Evolutionary conservation across 2,797 vertebrate genomes (phyloP), one percentile per base, ranked within the genome.

Genomic region (Champsocephalus esox): DNA sequence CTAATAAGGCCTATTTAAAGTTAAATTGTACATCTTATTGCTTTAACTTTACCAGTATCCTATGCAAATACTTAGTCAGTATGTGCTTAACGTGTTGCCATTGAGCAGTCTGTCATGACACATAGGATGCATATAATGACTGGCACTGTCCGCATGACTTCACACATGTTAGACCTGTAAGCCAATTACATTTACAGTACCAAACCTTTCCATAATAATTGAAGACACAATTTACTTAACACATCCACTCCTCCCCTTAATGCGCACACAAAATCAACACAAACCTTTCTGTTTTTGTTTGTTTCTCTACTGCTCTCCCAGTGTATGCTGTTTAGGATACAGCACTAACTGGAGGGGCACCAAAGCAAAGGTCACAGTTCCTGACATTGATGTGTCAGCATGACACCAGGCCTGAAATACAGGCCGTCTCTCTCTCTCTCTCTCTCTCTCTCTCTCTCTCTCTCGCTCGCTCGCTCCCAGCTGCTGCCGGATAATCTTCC

Each of bases 361-460:
- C 64, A 61, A 79, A 83, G 73, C 86, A 94, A 94, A 93, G 90
- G 92, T 95, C 93, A 94, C 80, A 81, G 83, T 83, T 89, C 86
- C 66, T 85, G 80, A 85, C 86, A 88, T 66, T 92, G 89, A 92
- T 92, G 88, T 86, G 84, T 92, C 93, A 94, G 92, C 88, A 87
- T 44, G 87, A 89, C 77, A 70, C 79, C 77, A 73, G 84, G 81
- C 79, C 87, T 89, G 88, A 93, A 94, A 92, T 92, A 92, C 83
- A 80, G 88, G 28, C 87, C 60, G 54, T 66, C 77, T 46, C 46
- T 49, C 16, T 8, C 46, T 49, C 46, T 49, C 46, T 49, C 46
- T n/a, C 46, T 54, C 51, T 28, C 51, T 28, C 51, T 54, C 51
- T 28, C 51, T 24, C 51, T 51, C 51, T 17, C 62, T 52, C 71